Base-by-base conservation (phyloP, 2,797 vertebrate species). In the Falco cherrug region DNA sequence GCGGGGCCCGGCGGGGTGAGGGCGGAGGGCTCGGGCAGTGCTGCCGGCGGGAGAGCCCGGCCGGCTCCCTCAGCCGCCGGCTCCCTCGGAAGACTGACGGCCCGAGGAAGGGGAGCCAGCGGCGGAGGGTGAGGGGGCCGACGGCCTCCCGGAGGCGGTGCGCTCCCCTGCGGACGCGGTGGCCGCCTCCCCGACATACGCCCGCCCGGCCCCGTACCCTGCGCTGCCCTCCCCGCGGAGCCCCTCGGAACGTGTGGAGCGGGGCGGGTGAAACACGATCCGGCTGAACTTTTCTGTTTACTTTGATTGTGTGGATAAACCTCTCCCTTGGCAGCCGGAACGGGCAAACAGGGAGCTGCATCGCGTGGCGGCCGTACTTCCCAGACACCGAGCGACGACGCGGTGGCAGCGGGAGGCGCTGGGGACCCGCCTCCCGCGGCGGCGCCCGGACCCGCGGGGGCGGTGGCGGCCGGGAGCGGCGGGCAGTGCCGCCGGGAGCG, bases 291-390 rank as follows among this genome's bases (percentile, higher is more conserved):
- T 80, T 69, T 35, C 61, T 90, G 74, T 93, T 95, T 89, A 63
- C 93, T 93, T 48, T 90, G 53, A 78, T 48, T 22, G 76, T 83
- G 90, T 57, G 94, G 89, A 74, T 77, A 89, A 76, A 82, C 94
- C 96, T 81, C 96, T 94, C 96, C 96, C 92, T 64, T 59, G 86
- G 84, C 87, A 84, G 94, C 87, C 6, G 63, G 31, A 28, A 68
- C 45, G 57, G 95, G 81, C 92, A 70, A 91, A 84, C 13, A 84
- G 15, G 60, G 81, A n/a, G 57, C 59, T 51, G 92, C 57, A 54
- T 56, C 24, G 59, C n/a, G 50, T 18, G 41, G 48, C 80, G 68
- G 48, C 16, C 71, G 28, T 3, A 3, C 63, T 33, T 60, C 65
- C 69, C 84, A 16, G 64, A 18, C 43, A 53, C 33, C 65, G 8